Percentiles rank a stretch among this genome's conserved stretches.
These are phyloP conservation scores for Hycleus phaleratus DNA, from an alignment of 1,140 invertebrate genomes.

Conservation along the genomic window DNA sequence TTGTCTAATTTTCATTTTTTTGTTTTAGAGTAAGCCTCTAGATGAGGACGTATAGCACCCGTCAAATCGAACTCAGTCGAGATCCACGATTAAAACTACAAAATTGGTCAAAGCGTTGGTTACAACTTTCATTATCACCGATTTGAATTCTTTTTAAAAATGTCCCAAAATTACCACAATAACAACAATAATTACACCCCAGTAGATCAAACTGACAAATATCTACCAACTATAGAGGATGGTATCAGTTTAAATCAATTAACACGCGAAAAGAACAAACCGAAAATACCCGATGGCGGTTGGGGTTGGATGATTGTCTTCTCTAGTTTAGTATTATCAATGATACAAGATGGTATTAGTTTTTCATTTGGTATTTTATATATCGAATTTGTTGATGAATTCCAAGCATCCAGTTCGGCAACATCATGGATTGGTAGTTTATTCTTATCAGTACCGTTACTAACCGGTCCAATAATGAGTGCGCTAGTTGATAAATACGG, in stretches of 20 bases:
- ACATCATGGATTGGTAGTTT: conserved; percentile 84
- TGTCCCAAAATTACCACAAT: conserved; percentile 1
- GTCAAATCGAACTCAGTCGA: conserved; percentile 19
- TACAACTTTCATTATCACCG: conserved; percentile 13
- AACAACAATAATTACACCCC: conserved; percentile 2
- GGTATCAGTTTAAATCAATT: conserved; percentile 2
- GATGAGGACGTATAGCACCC: too few relatives aligned
- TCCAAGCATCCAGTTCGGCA: conserved; percentile 68
- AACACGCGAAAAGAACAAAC: conserved; percentile 32
- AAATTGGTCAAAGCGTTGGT: conserved; percentile 33
- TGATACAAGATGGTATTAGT: conserved; percentile 93
- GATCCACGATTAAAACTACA: conserved; percentile 31
- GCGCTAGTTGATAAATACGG: conserved; percentile 83
- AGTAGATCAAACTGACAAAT: neutral
- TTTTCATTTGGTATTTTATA: conserved; percentile 89
- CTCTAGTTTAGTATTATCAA: conserved; percentile 75
- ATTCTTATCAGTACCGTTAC: conserved; percentile 79
- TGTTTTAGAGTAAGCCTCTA: too few relatives aligned
- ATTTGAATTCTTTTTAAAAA: neutral
- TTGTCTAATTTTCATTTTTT: too few relatives aligned
- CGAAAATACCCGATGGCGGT: conserved; percentile 59
- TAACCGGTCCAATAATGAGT: conserved; percentile 80
- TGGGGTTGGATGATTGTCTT: conserved; percentile 87
- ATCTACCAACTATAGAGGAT: neutral
- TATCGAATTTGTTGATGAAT: conserved; percentile 79